Conservation (phyloP, 53 echinoderm and acorn worm genomes). For the Holothuria leucospilota region DNA sequence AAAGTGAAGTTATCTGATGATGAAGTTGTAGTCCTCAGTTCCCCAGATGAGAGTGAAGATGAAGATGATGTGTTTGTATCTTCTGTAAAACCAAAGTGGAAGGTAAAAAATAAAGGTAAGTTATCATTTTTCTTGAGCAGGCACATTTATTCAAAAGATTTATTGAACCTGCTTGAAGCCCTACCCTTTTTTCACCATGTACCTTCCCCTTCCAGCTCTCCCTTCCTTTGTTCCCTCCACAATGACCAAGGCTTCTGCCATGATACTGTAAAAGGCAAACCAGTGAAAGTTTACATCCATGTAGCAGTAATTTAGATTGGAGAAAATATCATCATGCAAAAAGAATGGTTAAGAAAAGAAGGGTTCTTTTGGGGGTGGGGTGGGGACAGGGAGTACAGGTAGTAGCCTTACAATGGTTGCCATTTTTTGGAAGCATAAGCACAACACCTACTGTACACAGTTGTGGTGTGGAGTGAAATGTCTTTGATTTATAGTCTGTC, state of each 20-base stretch:
- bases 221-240: background rate
- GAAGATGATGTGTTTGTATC: slow-evolving; percentile 67
- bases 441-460: too few relatives aligned
- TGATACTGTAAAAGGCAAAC: background rate
- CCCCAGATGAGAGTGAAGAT: slow-evolving; percentile 55
- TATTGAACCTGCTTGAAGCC: background rate
- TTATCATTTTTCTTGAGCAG: background rate
- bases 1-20: background rate
- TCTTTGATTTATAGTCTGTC: too few relatives aligned
- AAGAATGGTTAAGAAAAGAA: too few relatives aligned
- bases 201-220: background rate
- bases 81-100: slow-evolving; percentile 14
- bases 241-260: background rate
- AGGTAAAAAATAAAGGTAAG: background rate
- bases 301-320: too few relatives aligned
- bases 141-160: background rate
- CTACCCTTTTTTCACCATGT: too few relatives aligned
- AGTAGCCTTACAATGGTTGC: too few relatives aligned
- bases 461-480: too few relatives aligned
- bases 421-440: too few relatives aligned
- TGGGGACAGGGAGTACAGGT: too few relatives aligned
- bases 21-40: background rate
- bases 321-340: too few relatives aligned
- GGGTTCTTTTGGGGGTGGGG: too few relatives aligned
- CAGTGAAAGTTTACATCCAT: background rate